Evolutionary conservation across 2,888 invertebrate species (phyloP).

Genomic region (Timema cristinae): DNA sequence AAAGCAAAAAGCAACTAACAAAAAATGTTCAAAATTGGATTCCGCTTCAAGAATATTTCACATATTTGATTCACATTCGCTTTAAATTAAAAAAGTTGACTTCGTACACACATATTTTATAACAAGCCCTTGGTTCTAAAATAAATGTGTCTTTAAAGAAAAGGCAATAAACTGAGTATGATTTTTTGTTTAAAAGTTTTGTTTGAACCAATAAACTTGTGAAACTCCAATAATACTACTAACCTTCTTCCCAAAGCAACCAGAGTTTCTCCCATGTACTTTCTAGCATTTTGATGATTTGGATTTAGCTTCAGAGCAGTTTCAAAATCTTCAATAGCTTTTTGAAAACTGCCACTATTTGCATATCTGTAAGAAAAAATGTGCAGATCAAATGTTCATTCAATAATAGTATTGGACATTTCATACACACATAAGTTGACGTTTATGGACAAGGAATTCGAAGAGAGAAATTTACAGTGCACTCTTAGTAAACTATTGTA

Average conservation of each 20-base stretch:
- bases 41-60: no score
- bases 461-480: no score
- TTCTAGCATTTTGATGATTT: conserved; percentile 87
- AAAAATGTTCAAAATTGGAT: no score
- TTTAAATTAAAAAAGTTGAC: no score
- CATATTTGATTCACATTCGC: no score
- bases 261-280: conserved; percentile 90
- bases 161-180: not conserved
- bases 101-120: no score
- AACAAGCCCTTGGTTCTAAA: not conserved
- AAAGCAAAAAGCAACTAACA: no score
- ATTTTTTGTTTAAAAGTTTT: not conserved
- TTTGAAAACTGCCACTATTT: conserved; percentile 88
- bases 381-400: not conserved
- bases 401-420: no score
- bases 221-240: conserved; percentile 14
- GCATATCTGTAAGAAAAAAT: conserved; percentile 57
- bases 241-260: conserved; percentile 74
- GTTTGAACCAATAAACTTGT: no score
- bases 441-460: no score
- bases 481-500: no score
- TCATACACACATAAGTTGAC: no score
- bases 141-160: not conserved
- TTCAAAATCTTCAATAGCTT: conserved; percentile 93
- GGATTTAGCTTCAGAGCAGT: conserved; percentile 83